Base-by-base conservation (phyloP, 1,140 invertebrate genomes). In the Tetramorium parvispinum region DNA sequence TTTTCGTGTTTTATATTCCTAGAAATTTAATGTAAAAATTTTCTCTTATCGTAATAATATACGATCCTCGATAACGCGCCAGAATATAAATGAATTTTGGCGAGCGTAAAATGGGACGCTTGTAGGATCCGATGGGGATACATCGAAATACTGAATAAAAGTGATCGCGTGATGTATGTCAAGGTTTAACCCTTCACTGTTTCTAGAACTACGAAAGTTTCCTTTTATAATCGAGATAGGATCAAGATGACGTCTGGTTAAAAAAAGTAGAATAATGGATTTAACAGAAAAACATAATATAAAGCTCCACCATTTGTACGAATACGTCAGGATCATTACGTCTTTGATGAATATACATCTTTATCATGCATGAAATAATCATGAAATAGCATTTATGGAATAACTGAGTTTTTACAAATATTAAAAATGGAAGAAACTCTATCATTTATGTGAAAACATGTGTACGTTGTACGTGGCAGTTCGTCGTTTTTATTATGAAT, bases 141-240 rank as follows among this genome's bases (percentile, higher is more conserved):
- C 49, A 75, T 83, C 68, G 61, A 46, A 83, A 83, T 59, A 59
- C 51, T 53, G 40, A 18, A 82, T 59, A 43, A 21, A 55, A 83
- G 53, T 75, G 66, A 73, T 83, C 43, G 79, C 79, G 79, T 83
- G 68, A 83, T 83, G 68, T 73, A 46, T 83, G 79, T 83, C 79
- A 83, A 83, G 79, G 79, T 83, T 57, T 40, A 57, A 82, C 2
- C 40, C 66, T 46, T 73, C n/a, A 16, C 4, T 16, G 37, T 79
- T 66, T 40, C 55, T 63, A 77, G 1, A 78, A 63, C 37, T 70
- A 70, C 21, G 49, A 71, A 81, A 81, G 46, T 46, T 65, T 37
- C 76, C 57, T 13, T 65, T 65, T 78, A 78, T 43, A 76, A 76
- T 59, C 73, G 37, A 24, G 16, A 76, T 59, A 57, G 4, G n/a